phyloP scores from a whole-genome alignment of 2,797 vertebrate genomes.

The Danio kyathit region DNA sequence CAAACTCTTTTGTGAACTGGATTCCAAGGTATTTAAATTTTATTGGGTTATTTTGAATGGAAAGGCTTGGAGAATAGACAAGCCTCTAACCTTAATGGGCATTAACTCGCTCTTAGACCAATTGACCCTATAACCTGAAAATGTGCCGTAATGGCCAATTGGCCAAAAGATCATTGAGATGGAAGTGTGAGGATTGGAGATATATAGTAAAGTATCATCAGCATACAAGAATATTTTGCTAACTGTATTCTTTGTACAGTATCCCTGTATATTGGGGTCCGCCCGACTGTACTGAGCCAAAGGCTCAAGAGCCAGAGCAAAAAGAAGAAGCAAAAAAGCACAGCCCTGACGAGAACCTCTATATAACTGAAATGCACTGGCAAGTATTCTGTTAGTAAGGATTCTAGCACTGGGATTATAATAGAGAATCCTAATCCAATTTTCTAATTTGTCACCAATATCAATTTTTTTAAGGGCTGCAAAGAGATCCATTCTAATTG shows the following conservation, averaged over 20 bases:
- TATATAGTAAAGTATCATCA: not conserved
- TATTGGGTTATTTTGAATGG: not conserved
- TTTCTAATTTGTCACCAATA: too few species aligned
- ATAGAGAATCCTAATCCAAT: too few species aligned
- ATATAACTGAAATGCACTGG: too few species aligned
- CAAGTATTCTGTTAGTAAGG: too few species aligned
- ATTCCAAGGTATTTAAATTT: not conserved
- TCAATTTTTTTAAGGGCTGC: too few species aligned
- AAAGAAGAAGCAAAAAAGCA: not conserved
- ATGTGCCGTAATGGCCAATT: not conserved
- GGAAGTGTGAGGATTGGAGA: not conserved
- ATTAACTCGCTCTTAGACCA: slow-evolving; percentile 10
- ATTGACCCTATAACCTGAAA: not conserved
- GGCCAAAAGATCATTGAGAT: not conserved
- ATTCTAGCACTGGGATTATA: too few species aligned
- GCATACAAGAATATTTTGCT: not conserved
- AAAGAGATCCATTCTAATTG: too few species aligned
- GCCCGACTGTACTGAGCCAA: not conserved
- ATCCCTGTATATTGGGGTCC: not conserved
- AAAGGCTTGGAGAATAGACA: not conserved
- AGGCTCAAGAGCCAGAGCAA: not conserved
- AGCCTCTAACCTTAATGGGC: not conserved
- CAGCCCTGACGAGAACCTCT: not conserved
- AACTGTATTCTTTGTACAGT: not conserved
- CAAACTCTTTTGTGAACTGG: not conserved